Base-by-base conservation (phyloP, 2,888 invertebrate genomes). In the Malacosoma neustria region DNA sequence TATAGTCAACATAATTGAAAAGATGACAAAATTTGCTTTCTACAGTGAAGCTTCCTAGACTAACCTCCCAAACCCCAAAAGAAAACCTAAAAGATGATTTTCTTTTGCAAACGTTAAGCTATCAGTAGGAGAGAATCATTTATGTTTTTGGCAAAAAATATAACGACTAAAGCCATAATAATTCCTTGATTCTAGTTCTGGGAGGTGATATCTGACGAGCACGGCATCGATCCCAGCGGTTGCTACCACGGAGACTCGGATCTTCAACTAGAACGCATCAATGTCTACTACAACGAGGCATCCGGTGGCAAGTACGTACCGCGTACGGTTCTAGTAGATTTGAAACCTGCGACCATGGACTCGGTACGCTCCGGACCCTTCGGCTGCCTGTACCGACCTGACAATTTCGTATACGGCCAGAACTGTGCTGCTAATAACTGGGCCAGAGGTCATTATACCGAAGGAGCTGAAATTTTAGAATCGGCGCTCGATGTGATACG, bases 381-480 rank as follows among this genome's bases (percentile, higher is more conserved):
- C 69, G 96, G 96, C 3, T 91, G 92, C 62, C 88, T 96, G 36
- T 96, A 93, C 87, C 88, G 95, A 37, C 96, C 96, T 6, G 95
- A 96, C 72, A 96, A 95, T 80, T 96, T 94, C 68, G 94, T 96
- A 2, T 95, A 94, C 54, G 93, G 91, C 4, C 76, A 80, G 38
- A 71, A 69, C 33, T 62, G 84, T 13, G 86, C 79, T 30, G 79
- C 73, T 11, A 85, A 86, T 51, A 86, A 87, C 66, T 86, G 86
- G 86, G 80, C 86, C n/a, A 61, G 77, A 43, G 87, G 97, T n/a
- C 95, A 96, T 62, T 96, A 96, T 79, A 96, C 96, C 12, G 96
- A 96, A 79, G 96, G 96, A n/a, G 95, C 89, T 38, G 96, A 92
- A 77, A 88, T 92, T 59, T 92, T 90, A 35, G 97, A 95, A 73